Evolutionary conservation across 2,113 vertebrate genomes (phyloP), one percentile per base, ranked within the genome.

Genomic region (Meriones unguiculatus): DNA sequence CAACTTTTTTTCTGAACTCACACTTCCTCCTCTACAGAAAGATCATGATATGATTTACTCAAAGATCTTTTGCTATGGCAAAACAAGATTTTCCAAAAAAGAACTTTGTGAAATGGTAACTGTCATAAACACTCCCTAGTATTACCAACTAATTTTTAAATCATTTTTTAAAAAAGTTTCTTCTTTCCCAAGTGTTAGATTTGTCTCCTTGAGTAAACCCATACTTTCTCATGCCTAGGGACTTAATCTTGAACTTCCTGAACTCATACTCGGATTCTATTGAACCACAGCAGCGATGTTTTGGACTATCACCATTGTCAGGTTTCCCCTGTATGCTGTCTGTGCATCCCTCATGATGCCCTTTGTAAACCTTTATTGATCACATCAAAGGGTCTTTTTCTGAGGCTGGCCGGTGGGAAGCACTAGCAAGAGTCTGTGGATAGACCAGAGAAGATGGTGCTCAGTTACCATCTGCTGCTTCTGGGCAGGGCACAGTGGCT

Each of bases 191-290:
- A 64, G 28, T 28, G 62, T 65, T 88, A 25, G 38, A 6, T 88
- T 86, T 96, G 41, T 69, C 38, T 69, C 75, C 62, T 38, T 70
- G n/a, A 87, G 25, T 41, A 93, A 77, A 65, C 6, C 15, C 12
- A 24, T 81, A 89, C 50, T 62, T 94, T 82, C 70, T 96, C n/a
- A 81, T 96, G 54, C 64, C 38, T 52, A 30, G 62, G 89, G n/a
- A 69, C 6, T 82, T 67, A 32, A 11, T 22, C 46, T 46, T 62
- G 38, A 77, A 75, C 64, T 76, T 32, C 73, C 65, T 91, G 64
- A 75, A 24, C 11, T 67, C 73, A 30, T 59, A 75, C 41, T 86
- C 9, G 20, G 54, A 32, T 15, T 46, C 25, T 28, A 5, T 41
- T 67, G 28, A 57, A n/a, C 24, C 25, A 10, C 7, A 70, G 41